Percentiles rank a stretch among this genome's conserved stretches.
Evolutionary conservation across 2,888 invertebrate species (phyloP).

Genomic region (Sinelater perroti): DNA sequence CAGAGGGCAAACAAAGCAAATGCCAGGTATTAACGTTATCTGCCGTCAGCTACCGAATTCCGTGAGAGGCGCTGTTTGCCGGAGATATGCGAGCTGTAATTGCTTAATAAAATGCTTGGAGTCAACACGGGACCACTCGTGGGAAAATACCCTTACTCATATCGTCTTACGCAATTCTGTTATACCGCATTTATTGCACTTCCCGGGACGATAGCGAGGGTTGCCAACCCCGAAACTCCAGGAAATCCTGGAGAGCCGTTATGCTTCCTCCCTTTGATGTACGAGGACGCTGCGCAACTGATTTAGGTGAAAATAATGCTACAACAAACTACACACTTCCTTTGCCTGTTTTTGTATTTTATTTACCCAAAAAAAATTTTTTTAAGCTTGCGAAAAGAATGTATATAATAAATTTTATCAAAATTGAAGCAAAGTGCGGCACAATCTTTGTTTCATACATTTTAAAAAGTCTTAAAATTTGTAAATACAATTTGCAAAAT

Average conservation of each 20-base stretch:
- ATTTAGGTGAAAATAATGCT: no score
- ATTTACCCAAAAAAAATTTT: no score
- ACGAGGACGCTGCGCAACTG: neutral
- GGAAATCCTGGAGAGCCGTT: conserved; percentile 13
- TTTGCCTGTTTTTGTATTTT: no score
- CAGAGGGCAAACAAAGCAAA: conserved; percentile 38
- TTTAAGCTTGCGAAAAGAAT: no score
- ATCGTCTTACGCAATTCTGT: conserved; percentile 30
- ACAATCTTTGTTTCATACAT: no score
- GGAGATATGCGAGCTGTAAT: conserved; percentile 39
- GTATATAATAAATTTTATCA: no score
- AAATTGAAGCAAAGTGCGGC: no score
- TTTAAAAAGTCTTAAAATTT: no score
- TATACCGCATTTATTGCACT: conserved; percentile 28
- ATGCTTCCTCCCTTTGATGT: neutral
- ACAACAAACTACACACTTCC: no score
- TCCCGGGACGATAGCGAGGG: conserved; percentile 12
- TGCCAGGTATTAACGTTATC: conserved; percentile 39
- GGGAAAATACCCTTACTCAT: conserved; percentile 37
- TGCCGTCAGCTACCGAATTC: conserved; percentile 40
- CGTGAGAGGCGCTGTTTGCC: conserved; percentile 39
- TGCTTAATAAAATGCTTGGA: conserved; percentile 39
- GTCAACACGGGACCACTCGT: conserved; percentile 37
- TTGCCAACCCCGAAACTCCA: conserved; percentile 12
- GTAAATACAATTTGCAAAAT: no score